Evolutionary conservation across 2,797 vertebrate species (phyloP).

Genomic region (Liparis tanakae): DNA sequence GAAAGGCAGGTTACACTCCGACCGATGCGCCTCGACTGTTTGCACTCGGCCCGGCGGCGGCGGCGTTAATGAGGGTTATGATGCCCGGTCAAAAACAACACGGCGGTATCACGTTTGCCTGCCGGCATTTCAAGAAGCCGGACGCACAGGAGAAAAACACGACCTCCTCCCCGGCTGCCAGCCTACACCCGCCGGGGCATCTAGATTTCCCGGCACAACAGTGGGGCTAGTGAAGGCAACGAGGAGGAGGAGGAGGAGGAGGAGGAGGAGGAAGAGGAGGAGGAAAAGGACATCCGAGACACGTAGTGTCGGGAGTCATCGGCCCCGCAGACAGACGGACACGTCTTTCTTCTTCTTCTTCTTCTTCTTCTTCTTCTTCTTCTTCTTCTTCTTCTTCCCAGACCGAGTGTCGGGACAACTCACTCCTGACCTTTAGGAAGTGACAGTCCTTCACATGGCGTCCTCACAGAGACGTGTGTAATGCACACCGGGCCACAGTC

Average conservation of each 20-base stretch:
- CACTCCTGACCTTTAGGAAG: conserved; percentile 85
- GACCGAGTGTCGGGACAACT: conserved; percentile 83
- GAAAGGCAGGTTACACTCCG: conserved; percentile 43
- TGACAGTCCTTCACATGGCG: conserved; percentile 85
- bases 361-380: too few species aligned
- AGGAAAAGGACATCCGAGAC: conserved; percentile 63
- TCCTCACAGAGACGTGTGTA: conserved; percentile 85
- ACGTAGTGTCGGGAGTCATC: conserved; percentile 51
- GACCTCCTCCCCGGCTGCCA: conserved; percentile 53
- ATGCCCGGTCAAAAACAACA: conserved; percentile 43
- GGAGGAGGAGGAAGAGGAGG: conserved; percentile 34
- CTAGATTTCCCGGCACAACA: conserved; percentile 49
- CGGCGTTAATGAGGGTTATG: conserved; percentile 54
- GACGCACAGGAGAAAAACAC: conserved; percentile 33
- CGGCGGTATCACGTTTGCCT: conserved; percentile 44
- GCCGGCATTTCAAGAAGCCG: conserved; percentile 23
- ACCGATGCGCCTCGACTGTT: conserved; percentile 39
- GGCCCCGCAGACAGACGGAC: conserved; percentile 61
- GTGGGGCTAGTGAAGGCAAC: conserved; percentile 33
- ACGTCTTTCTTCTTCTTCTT: conserved; percentile 69
- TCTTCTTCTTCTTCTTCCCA: conserved; percentile 76
- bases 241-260: conserved; percentile 19
- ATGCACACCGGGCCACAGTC: conserved; percentile 84
- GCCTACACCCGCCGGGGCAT: conserved; percentile 44
- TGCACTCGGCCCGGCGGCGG: conserved; percentile 17